Conservation (phyloP, 2,797 vertebrate species). For the Chelonia mydas region DNA sequence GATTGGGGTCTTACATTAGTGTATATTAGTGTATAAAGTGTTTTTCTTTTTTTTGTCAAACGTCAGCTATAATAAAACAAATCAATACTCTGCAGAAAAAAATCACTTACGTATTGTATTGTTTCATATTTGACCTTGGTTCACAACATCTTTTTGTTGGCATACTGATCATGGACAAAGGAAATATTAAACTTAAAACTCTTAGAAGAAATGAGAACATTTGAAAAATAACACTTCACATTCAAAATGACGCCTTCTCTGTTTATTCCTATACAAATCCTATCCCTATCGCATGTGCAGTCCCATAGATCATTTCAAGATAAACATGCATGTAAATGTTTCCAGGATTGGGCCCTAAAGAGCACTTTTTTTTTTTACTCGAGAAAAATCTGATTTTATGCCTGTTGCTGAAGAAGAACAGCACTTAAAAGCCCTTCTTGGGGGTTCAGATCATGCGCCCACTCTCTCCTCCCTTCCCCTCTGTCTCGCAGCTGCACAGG, state of each 20-base stretch:
- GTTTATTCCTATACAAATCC: fast-evolving
- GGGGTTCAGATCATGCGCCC: neutral
- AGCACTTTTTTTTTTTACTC: too few relatives aligned
- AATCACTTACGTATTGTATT: neutral
- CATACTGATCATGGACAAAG: neutral
- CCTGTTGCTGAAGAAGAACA: neutral
- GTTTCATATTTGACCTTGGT: neutral
- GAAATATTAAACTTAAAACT: neutral
- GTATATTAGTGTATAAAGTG: neutral
- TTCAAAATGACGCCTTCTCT: neutral
- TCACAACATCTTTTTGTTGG: neutral
- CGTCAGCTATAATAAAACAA: neutral
- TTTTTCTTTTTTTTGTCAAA: neutral
- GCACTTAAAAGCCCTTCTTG: neutral
- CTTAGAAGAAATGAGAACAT: neutral
- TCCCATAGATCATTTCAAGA: neutral
- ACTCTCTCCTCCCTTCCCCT: neutral
- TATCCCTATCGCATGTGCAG: neutral
- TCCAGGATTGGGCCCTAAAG: neutral
- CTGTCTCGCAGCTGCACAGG: neutral
- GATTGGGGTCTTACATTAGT: neutral
- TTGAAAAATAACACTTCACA: neutral
- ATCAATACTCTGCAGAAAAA: neutral
- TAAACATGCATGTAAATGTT: neutral
- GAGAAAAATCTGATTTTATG: fast-evolving